Base-by-base conservation (phyloP, 2,797 vertebrate genomes). In the Ammospiza maritima region DNA sequence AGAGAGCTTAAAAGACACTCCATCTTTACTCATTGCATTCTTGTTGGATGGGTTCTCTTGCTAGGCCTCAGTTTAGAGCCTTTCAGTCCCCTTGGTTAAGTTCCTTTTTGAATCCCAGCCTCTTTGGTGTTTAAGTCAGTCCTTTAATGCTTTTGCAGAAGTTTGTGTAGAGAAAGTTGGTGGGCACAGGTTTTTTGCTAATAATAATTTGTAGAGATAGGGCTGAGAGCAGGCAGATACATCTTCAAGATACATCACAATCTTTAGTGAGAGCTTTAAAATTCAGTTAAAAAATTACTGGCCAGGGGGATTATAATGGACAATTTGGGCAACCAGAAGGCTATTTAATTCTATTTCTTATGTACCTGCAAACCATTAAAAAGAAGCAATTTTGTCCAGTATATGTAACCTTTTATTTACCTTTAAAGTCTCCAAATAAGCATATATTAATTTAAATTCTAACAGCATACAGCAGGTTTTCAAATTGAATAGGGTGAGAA, bases 131-230 rank as follows among this genome's bases (percentile, higher is more conserved):
- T 81, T 50, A 71, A 57, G 10, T 78, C 70, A 65, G 81, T 90
- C 79, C 54, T 96, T 69, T 85, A 38, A 20, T 16, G 44, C 34
- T 96, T 90, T 87, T 84, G 80, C 20, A 48, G 62, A 70, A 93
- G 57, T 30, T 23, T 77, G 36, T 29, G 13, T 64, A 53, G 80
- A 88, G 44, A 89, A 95, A 88, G 45, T 14, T 67, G 82, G 69
- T 38, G 25, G 66, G 56, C 13, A 62, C 23, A 30, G 42, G 11
- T 64, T 58, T 69, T 90, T 53, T 86, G 47, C 34, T 51, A 76
- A 48, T 76, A 72, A 72, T 58, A 56, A 64, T 78, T 86, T 70
- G 64, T 6, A 62, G 61, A 67, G 23, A 15, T 56, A 92, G 44
- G 38, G 29, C 42, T 74, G 66, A 72, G 29, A 93, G 64, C 30